phyloP scores from a whole-genome alignment of 2,797 vertebrate species.

The Odontamblyopus rebecca region DNA sequence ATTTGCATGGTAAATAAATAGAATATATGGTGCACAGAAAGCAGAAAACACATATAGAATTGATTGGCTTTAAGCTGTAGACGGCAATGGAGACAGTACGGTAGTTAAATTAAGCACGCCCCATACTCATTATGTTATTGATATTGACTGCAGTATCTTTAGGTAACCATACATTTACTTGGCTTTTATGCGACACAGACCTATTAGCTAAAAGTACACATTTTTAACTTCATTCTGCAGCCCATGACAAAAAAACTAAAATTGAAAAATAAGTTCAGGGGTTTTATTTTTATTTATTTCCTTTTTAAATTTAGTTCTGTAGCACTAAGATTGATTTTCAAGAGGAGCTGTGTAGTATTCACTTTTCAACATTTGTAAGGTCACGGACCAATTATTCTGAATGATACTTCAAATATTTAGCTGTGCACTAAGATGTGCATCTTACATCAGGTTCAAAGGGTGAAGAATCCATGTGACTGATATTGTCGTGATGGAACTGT shows the following conservation, averaged over 20 bases:
- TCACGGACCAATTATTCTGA: not conserved
- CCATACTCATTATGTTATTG: constrained; percentile 8
- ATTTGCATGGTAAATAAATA: constrained; percentile 14
- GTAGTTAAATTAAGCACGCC: constrained; percentile 8
- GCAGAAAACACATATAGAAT: constrained; percentile 12
- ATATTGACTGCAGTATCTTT: constrained; percentile 9
- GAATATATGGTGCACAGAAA: constrained; percentile 1
- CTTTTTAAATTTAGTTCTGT: too few relatives aligned
- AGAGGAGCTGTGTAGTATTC: too few relatives aligned
- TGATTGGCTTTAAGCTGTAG: constrained; percentile 6
- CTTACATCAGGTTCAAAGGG: too few relatives aligned
- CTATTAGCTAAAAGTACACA: not conserved
- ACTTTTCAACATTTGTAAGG: not conserved
- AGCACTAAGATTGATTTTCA: too few relatives aligned
- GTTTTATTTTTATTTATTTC: too few relatives aligned
- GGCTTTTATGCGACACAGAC: not conserved
- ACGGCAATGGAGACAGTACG: constrained; percentile 1
- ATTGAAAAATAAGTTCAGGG: too few relatives aligned
- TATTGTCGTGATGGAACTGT: too few relatives aligned
- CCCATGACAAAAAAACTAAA: too few relatives aligned
- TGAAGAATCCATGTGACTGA: too few relatives aligned
- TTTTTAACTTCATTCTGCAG: not conserved
- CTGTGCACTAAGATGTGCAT: too few relatives aligned
- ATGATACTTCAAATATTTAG: too few relatives aligned
- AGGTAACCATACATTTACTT: not conserved